A percentile compares a stretch with the other conserved stretches of the same genome.
Evolutionary conservation across 2,113 vertebrate species (phyloP).

Genomic region (Poeciliopsis occidentalis): DNA sequence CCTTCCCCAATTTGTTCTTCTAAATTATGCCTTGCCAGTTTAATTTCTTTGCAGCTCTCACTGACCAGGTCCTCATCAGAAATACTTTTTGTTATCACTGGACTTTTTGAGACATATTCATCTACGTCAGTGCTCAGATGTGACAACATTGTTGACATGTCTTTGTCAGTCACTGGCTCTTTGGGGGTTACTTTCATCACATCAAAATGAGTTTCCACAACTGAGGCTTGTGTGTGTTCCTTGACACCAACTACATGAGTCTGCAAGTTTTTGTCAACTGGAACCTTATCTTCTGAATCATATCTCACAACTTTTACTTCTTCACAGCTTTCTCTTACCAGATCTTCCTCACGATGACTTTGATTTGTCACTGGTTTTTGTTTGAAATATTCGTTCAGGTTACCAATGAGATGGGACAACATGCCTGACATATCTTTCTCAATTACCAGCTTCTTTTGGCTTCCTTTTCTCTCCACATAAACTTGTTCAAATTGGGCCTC

Average conservation of each 20-base stretch:
- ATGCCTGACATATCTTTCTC: conserved; percentile 68
- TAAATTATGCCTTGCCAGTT: conserved; percentile 3
- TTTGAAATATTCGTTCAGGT: conserved; percentile 65
- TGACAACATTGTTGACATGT: conserved; percentile 72
- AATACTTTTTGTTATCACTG: conserved; percentile 13
- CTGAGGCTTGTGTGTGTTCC: background rate
- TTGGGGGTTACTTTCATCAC: conserved; percentile 35
- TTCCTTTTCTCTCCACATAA: conserved; percentile 59
- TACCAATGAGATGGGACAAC: conserved; percentile 72
- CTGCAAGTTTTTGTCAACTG: conserved; percentile 12
- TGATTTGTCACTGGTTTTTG: conserved; percentile 33
- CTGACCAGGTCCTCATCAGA: conserved; percentile 41
- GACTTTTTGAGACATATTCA: conserved; percentile 33
- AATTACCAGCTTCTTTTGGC: conserved; percentile 24
- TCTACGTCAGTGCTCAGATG: conserved; percentile 77
- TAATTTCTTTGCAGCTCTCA: conserved; percentile 65
- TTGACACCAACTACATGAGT: conserved; percentile 78
- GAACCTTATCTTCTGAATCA: background rate
- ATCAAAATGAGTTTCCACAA: background rate
- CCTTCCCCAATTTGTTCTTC: conserved; percentile 1
- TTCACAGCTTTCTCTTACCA: conserved; percentile 62
- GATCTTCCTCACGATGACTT: conserved; percentile 32
- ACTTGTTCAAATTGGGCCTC: conserved; percentile 75
- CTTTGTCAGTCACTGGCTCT: conserved; percentile 38
- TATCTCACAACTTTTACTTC: conserved; percentile 41